A percentile compares a stretch with the other conserved stretches of the same genome.
Evolutionary conservation across 53 echinoderm and acorn worm genomes (phyloP).

Genomic region (Temnopleurus reevesii): DNA sequence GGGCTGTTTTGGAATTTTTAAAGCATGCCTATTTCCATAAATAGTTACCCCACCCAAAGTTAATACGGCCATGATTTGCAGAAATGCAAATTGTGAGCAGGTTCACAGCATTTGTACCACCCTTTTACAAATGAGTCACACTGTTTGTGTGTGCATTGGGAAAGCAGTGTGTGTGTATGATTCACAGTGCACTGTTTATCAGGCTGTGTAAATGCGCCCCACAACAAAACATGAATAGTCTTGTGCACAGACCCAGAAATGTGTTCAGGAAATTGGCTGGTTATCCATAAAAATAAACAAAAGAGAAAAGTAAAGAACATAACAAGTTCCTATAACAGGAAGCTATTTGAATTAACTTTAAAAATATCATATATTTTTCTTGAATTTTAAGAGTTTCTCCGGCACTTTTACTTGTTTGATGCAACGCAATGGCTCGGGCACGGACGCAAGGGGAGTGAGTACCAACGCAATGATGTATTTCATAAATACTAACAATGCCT

Average conservation of each 20-base stretch:
- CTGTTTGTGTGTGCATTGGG: not conserved
- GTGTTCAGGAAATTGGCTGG: too few species aligned
- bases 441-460: too few species aligned
- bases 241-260: not conserved
- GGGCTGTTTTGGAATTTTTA: conserved; percentile 16
- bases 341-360: too few species aligned
- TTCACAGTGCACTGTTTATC: conserved; percentile 3
- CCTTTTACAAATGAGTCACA: not conserved
- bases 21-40: conserved; percentile 2
- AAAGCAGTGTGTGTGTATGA: not conserved
- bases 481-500: not conserved
- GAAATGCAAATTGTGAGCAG: not conserved
- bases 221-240: not conserved
- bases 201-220: conserved; percentile 27
- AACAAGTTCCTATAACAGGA: too few species aligned
- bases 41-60: conserved; percentile 22
- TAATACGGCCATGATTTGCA: conserved; percentile 26
- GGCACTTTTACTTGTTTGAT: too few species aligned
- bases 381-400: too few species aligned
- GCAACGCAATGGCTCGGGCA: too few species aligned
- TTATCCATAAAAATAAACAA: too few species aligned
- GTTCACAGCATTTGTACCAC: not conserved
- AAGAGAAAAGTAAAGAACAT: too few species aligned
- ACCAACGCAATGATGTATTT: not conserved
- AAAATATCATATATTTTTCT: too few species aligned